Base-by-base conservation (phyloP, 2,113 vertebrate genomes). In the Burhinus bistriatus region DNA sequence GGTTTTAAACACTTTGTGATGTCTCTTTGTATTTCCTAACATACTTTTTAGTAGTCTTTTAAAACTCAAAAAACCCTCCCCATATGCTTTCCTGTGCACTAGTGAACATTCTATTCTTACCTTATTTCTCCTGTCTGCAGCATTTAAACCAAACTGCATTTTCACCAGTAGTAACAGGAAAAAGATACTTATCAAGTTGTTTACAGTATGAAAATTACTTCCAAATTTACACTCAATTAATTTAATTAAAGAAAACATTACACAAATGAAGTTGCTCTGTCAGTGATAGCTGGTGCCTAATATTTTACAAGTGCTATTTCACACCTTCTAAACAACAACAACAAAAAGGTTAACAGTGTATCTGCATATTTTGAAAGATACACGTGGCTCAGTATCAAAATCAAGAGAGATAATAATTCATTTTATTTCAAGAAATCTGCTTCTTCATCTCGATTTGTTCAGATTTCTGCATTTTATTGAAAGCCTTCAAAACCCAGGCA, bases 201-300 rank as follows among this genome's bases (percentile, higher is more conserved):
- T 95, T 93, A 89, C 69, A 71, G 55, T 22, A 78, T n/a, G 38
- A 66, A 83, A 96, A 94, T 78, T 51, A 89, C 81, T 91, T 89
- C 32, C 9, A 71, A 91, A 93, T 93, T 92, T 71, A 69, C 77
- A 88, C 49, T 78, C 62, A 71, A 86, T 88, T 88, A 94, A 78
- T 45, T 79, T 85, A 91, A 95, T 89, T 69, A 95, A 92, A 87
- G 58, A 52, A 95, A 89, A 51, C 13, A 12, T 66, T 54, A 81
- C 62, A 55, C 42, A 95, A 87, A 95, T 75, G 12, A 89, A 89
- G n/a, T 29, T 92, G 32, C 27, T 81, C 40, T 80, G 19, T 27
- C 71, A 94, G 42, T 32, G 62, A 70, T 27, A 87, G 44, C 22
- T 77, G 45, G 44, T 26, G 36, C 22, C n/a, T 66, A 84, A 72